Evolutionary conservation across 2,113 vertebrate genomes (phyloP).

Genomic region (Rhinopomastus cyanomelas): DNA sequence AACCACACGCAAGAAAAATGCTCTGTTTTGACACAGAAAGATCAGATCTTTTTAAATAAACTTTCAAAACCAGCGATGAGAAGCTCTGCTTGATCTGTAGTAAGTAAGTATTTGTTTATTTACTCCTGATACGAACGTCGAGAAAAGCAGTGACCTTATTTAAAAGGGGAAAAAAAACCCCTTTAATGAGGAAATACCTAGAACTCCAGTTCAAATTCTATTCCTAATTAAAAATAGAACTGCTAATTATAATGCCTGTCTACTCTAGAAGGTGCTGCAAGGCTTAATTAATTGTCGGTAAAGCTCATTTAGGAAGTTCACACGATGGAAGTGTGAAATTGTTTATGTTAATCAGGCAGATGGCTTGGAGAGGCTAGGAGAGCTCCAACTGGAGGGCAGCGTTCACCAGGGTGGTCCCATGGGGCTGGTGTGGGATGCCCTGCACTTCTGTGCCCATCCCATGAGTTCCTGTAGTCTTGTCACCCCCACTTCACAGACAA

Average conservation of each 20-base stretch:
- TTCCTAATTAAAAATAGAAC: constrained; percentile 52
- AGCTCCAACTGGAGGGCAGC: not conserved
- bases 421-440: not conserved
- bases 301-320: constrained; percentile 36
- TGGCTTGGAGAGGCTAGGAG: not conserved
- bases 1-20: not conserved
- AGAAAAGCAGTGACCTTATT: not conserved
- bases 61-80: not conserved
- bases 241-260: constrained; percentile 44
- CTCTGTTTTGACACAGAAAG: not conserved
- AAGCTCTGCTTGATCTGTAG: not conserved
- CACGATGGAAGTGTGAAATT: not conserved
- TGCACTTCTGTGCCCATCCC: not conserved
- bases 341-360: not conserved
- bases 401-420: accelerated
- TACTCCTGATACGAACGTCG: not conserved
- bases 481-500: not conserved
- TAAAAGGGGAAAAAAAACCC: not conserved
- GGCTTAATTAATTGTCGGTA: constrained; percentile 45
- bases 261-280: constrained; percentile 46
- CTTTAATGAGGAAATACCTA: constrained; percentile 15
- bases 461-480: not conserved
- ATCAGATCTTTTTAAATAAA: not conserved
- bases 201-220: constrained; percentile 35
- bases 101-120: not conserved